A percentile compares a stretch with the other conserved stretches of the same genome.
Evolutionary conservation across 1,140 invertebrate species (phyloP).

Genomic region (Drosophila mojavensis): DNA sequence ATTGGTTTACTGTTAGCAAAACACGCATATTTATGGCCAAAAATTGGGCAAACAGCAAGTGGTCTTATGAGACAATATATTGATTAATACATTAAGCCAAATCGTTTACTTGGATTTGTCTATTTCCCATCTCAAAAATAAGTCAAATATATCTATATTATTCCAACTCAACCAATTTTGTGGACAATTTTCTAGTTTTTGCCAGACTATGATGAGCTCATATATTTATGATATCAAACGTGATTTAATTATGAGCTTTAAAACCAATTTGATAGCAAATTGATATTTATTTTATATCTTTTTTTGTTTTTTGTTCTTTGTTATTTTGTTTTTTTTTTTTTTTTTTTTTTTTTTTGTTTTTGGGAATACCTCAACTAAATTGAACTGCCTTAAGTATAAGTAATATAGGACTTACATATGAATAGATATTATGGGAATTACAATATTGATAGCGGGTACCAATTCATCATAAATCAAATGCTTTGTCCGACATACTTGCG

Average conservation of each 20-base stretch:
- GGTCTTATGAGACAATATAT: conserved; percentile 9
- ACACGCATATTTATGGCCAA: conserved; percentile 21
- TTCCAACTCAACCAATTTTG: conserved; percentile 3
- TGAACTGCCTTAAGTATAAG: neutral
- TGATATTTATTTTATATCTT: conserved; percentile 1
- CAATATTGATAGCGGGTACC: conserved; percentile 6
- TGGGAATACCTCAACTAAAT: conserved; percentile 2
- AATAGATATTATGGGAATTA: conserved; percentile 5
- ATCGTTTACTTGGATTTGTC: neutral
- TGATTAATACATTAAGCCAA: conserved; percentile 15
- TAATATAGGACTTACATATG: neutral
- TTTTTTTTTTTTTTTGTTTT: no score
- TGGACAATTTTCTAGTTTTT: neutral
- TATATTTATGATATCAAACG: neutral
- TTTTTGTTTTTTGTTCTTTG: neutral
- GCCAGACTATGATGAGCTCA: conserved; percentile 9
- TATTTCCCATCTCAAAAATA: neutral
- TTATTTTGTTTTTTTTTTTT: no score
- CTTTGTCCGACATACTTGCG: conserved; percentile 1
- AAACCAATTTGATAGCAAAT: conserved; percentile 25
- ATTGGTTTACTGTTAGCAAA: conserved; percentile 33
- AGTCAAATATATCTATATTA: neutral
- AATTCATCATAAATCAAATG: conserved; percentile 25
- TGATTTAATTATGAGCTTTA: conserved; percentile 26
- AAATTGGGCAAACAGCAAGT: no score